Evolutionary conservation across 2,888 invertebrate genomes (phyloP), one percentile per base, ranked within the genome.

Genomic region (Trichopoda pennipes): DNA sequence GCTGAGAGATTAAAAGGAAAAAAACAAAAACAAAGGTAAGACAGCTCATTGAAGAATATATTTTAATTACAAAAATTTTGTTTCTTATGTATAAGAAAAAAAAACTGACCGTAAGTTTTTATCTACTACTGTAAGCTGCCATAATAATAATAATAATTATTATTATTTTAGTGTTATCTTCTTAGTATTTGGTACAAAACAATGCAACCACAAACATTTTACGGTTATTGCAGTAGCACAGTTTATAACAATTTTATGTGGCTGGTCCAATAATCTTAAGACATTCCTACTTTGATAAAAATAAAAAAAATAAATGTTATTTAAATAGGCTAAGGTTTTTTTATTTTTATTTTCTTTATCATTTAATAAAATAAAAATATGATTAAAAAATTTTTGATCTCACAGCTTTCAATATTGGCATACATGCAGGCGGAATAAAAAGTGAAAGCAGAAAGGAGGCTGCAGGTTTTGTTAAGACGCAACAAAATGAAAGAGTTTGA

Each of bases 231-330:
- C n/a, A 9, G 66, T 51, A 70, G 35, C 56, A 70, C 68, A 75
- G 51, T 56, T 12, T 51, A 35, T 53, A 58, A 72, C 51, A 49
- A 66, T 72, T 63, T 76, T 55, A 68, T 81, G 81, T 68, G 76
- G 81, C 61, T 61, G 56, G 72, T 66, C 70, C 74, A 51, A 70
- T 75, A 66, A 66, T 64, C 56, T 42, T 53, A 70, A 75, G 73
- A 66, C 66, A 77, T 70, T 63, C 55, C 66, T 69, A 38, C 55
- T 51, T 80, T 68, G 63, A 63, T 73, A 23, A 35, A 58, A 17
- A 17, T 44, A 44, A 47, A n/a, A 7, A 2, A 17, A 69, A 28
- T 1, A 4, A 8, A 7, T 17, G 21, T 16, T 49, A 12, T 64
- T 32, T 21, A 49, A 17, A 63, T 28, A 19, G 32, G 19, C 38